phyloP scores from a whole-genome alignment of 2,888 invertebrate species.

The Pheosia tremula region DNA sequence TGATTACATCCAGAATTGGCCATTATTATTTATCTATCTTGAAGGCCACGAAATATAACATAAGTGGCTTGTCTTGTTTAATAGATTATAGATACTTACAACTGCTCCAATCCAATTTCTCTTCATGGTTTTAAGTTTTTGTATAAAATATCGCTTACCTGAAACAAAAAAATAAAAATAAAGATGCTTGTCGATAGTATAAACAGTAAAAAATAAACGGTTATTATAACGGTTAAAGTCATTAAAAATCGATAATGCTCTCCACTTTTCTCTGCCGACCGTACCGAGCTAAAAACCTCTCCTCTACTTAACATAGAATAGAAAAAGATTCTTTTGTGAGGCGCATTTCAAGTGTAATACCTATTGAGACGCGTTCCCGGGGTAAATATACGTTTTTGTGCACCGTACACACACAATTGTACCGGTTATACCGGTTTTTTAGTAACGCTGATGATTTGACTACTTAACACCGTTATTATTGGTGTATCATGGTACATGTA shows the following conservation, averaged over 20 bases:
- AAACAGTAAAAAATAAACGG: neutral
- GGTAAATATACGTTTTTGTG: slow-evolving; percentile 75
- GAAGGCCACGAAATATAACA: too few relatives aligned
- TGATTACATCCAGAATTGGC: too few relatives aligned
- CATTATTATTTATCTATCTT: too few relatives aligned
- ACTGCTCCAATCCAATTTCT: neutral
- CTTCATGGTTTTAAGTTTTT: neutral
- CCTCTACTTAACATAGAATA: slow-evolving; percentile 75
- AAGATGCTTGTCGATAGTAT: neutral
- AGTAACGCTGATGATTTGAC: neutral
- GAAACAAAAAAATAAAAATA: slow-evolving; percentile 28
- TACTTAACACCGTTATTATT: too few relatives aligned
- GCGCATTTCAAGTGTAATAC: slow-evolving; percentile 73
- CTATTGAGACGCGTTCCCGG: slow-evolving; percentile 68
- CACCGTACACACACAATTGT: slow-evolving; percentile 56
- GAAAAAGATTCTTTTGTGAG: slow-evolving; percentile 78
- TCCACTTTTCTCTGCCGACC: slow-evolving; percentile 48
- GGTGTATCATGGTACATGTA: too few relatives aligned
- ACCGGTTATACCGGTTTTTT: slow-evolving; percentile 16
- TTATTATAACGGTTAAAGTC: neutral
- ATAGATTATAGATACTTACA: neutral
- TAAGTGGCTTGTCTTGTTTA: too few relatives aligned
- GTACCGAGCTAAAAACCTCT: slow-evolving; percentile 63
- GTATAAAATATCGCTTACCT: slow-evolving; percentile 24
- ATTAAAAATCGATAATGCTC: neutral